Evolutionary conservation across 2,888 invertebrate species (phyloP).

Genomic region (Melikaiella ostensackeni): DNA sequence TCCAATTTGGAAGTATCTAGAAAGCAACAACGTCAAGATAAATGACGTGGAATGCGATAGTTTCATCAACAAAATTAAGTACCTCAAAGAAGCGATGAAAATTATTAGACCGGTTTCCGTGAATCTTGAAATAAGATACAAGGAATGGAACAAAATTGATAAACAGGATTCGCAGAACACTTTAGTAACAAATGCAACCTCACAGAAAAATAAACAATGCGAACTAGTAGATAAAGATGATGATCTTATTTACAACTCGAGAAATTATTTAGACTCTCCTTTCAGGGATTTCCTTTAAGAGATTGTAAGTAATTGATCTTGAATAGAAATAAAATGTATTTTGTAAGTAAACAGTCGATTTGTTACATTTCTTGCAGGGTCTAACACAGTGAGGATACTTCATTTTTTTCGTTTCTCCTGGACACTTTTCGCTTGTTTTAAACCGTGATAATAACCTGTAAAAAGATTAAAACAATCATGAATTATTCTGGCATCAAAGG

Average conservation of each 20-base stretch:
- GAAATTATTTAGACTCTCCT: no score
- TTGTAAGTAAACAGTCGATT: slow-evolving; percentile 35
- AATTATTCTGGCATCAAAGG: neutral
- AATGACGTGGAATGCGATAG: slow-evolving; percentile 55
- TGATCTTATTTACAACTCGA: no score
- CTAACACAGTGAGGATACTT: slow-evolving; percentile 31
- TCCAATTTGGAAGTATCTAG: slow-evolving; percentile 80
- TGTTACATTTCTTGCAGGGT: slow-evolving; percentile 6
- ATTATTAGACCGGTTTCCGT: slow-evolving; percentile 82
- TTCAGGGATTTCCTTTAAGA: neutral
- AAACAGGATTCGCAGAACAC: slow-evolving; percentile 25
- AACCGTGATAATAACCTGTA: slow-evolving; percentile 73
- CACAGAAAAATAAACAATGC: slow-evolving; percentile 5
- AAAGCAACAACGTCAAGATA: slow-evolving; percentile 59
- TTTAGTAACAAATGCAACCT: slow-evolving; percentile 14
- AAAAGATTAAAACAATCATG: slow-evolving; percentile 29
- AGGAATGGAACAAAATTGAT: slow-evolving; percentile 83
- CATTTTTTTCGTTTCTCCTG: slow-evolving; percentile 64
- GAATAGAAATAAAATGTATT: slow-evolving; percentile 17
- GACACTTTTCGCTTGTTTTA: slow-evolving; percentile 67
- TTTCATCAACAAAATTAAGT: slow-evolving; percentile 68
- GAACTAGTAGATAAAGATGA: slow-evolving; percentile 39
- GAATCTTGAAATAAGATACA: slow-evolving; percentile 80
- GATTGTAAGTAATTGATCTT: slow-evolving; percentile 16
- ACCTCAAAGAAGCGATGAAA: slow-evolving; percentile 79